phyloP scores from a whole-genome alignment of 2,797 vertebrate species.

The Lacerta agilis region DNA sequence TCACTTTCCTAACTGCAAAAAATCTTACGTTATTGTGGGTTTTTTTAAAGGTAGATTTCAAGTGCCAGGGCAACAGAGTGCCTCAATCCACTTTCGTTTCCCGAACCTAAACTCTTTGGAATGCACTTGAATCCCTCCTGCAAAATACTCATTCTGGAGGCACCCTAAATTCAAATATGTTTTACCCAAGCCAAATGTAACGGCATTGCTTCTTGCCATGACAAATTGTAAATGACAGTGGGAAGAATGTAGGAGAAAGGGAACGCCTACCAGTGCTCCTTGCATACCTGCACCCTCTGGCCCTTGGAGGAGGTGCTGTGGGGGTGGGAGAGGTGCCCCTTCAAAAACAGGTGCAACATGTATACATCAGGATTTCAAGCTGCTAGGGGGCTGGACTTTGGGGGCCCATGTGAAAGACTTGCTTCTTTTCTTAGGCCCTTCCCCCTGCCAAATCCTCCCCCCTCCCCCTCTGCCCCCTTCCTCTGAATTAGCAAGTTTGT shows the following conservation, averaged over 20 bases:
- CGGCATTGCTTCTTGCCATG: not conserved
- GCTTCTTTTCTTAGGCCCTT: conserved; percentile 9
- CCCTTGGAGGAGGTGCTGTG: not conserved
- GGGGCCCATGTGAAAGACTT: not conserved
- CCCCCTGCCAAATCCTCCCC: not conserved
- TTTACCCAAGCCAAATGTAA: too few species aligned
- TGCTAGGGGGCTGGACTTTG: not conserved
- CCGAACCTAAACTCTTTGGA: too few species aligned
- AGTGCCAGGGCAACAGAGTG: too few species aligned
- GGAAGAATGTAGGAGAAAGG: not conserved
- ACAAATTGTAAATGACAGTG: not conserved
- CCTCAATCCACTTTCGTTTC: too few species aligned
- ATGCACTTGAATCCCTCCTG: too few species aligned
- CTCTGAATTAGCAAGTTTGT: conserved; percentile 9
- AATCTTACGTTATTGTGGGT: too few species aligned
- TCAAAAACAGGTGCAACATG: not conserved
- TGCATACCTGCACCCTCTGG: not conserved
- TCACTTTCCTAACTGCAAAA: too few species aligned
- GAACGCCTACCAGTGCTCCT: not conserved
- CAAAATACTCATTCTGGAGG: too few species aligned
- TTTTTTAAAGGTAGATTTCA: too few species aligned
- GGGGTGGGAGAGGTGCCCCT: too few species aligned
- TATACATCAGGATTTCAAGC: not conserved
- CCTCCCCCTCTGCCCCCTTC: not conserved
- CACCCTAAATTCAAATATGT: too few species aligned